Percentiles rank a stretch among this genome's conserved stretches.
phyloP scores from a whole-genome alignment of 2,888 invertebrate genomes.

The Neoitamus cyanurus region DNA sequence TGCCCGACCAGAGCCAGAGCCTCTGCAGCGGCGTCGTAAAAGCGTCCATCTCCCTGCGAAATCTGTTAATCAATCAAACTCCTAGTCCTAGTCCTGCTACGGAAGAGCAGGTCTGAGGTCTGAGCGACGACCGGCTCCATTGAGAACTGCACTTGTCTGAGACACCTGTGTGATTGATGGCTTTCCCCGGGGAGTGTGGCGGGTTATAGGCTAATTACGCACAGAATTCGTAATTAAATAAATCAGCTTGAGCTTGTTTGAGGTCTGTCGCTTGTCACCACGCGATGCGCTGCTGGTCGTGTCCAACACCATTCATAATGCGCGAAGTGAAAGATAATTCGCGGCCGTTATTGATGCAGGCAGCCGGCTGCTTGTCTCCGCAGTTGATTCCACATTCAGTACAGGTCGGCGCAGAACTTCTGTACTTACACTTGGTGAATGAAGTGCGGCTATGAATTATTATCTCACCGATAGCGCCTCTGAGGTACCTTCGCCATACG shows the following conservation, averaged over 20 bases:
- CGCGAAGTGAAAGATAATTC: not conserved
- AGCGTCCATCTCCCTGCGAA: not conserved
- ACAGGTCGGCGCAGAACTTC: not conserved
- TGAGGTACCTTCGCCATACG: not conserved
- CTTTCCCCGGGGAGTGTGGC: not conserved
- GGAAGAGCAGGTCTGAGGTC: not conserved
- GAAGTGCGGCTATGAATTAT: conserved; percentile 15
- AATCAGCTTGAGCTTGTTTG: not conserved
- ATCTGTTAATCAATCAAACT: not conserved
- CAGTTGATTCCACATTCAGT: not conserved
- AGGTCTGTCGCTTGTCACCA: not conserved
- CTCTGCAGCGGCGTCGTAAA: not conserved
- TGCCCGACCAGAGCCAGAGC: not conserved
- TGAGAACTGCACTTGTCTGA: not conserved
- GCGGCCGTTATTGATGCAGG: not conserved
- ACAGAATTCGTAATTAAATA: conserved; percentile 20
- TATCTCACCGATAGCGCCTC: not conserved
- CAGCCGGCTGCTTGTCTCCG: conserved; percentile 12
- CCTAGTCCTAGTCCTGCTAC: not conserved
- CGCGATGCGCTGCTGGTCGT: not conserved
- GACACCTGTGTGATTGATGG: not conserved
- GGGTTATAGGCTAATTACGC: conserved; percentile 12
- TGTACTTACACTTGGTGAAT: conserved; percentile 12
- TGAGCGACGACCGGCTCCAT: not conserved
- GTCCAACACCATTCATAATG: not conserved